Conservation (phyloP, 2,113 vertebrate species). For the Marcusenius ussheri region DNA sequence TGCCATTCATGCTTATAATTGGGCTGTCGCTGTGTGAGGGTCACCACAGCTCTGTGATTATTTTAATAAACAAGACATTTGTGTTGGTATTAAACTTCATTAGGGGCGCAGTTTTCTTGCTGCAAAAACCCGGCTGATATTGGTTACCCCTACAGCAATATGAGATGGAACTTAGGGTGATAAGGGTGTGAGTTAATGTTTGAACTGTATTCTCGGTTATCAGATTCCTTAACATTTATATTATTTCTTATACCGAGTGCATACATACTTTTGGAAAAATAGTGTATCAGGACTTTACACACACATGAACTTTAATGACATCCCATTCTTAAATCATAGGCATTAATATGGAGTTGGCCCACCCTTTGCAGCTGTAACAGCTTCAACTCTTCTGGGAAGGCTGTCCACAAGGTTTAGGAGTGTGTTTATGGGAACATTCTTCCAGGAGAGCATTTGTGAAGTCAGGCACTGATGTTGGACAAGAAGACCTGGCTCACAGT, state of each 20-base stretch:
- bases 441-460: too few relatives aligned
- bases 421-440: too few relatives aligned
- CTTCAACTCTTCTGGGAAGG: too few relatives aligned
- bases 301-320: too few relatives aligned
- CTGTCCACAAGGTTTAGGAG: too few relatives aligned
- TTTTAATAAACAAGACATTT: not conserved
- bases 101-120: not conserved
- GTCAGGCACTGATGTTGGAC: too few relatives aligned
- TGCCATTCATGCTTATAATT: not conserved
- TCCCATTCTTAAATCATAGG: too few relatives aligned
- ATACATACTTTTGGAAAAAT: too few relatives aligned
- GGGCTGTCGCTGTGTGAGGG: not conserved
- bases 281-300: too few relatives aligned
- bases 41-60: not conserved
- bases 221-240: not conserved
- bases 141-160: not conserved
- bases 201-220: not conserved
- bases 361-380: too few relatives aligned
- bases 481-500: too few relatives aligned
- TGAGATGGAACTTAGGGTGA: not conserved
- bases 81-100: not conserved
- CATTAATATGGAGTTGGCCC: too few relatives aligned
- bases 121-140: not conserved
- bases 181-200: not conserved
- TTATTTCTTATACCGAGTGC: not conserved